Conservation (phyloP, 2,888 invertebrate genomes). For the Orthosia gothica region DNA sequence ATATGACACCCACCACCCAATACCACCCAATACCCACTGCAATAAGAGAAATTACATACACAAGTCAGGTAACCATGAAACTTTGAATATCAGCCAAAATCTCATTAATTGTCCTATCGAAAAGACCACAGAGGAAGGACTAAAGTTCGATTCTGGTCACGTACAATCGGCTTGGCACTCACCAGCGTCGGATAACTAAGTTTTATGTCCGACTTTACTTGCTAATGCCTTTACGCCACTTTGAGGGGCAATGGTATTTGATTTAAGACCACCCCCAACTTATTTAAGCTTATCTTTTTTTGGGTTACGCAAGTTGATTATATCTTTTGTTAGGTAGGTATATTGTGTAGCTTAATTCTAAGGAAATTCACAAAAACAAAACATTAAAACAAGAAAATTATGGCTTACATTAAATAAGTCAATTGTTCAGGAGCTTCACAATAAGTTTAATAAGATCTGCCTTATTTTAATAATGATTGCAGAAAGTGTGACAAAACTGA, state of each 20-base stretch:
- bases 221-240: constrained; percentile 68
- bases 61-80: constrained; percentile 22
- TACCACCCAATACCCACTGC: neutral
- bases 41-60: constrained; percentile 26
- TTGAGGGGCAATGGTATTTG: constrained; percentile 59
- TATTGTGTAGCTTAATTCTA: neutral
- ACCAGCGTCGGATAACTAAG: constrained; percentile 68
- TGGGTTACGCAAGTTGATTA: constrained; percentile 16
- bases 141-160: constrained; percentile 65
- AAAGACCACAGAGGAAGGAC: constrained; percentile 19
- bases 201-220: constrained; percentile 70
- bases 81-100: constrained; percentile 33
- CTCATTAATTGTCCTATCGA: constrained; percentile 49
- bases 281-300: constrained; percentile 53
- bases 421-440: neutral
- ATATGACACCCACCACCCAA: too few species aligned
- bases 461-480: too few species aligned
- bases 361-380: neutral
- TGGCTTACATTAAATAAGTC: neutral
- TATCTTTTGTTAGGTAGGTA: neutral
- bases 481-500: too few species aligned
- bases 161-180: constrained; percentile 66
- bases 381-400: neutral
- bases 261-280: constrained; percentile 59
- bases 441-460: neutral